Base-by-base conservation (phyloP, 53 echinoderm and acorn worm species). In the Echinometra lucunter region DNA sequence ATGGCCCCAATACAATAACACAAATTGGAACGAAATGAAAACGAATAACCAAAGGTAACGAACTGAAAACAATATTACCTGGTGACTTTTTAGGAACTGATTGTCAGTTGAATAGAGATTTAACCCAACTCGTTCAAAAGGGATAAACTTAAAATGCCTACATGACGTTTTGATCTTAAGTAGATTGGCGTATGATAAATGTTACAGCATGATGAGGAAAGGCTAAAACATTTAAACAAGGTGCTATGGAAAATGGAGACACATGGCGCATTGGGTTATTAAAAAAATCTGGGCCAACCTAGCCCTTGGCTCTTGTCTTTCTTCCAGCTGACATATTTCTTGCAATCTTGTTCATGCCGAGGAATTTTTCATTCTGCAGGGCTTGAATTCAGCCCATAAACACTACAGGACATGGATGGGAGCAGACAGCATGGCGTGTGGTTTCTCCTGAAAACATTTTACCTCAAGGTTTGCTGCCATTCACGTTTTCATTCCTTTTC, bases 281-380 rank as follows among this genome's bases (percentile, higher is more conserved):
- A 89, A 89, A 3, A 60, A 89, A 89, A 89, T 37, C 58, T 89
- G 58, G 89, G 89, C 89, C 89, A 89, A 58, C 6, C 89, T 57
- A 35, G 58, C 89, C 60, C 30, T 37, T 49, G 89, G 89, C 88
- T 37, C 89, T 60, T 60, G 58, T 89, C 89, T 58, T 60, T 89
- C 60, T 89, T 89, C 63, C 89, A 89, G 37, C 35, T 89, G 89
- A 89, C 89, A 89, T 89, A 89, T 60, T 89, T 89, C 60, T 37
- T 60, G 58, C 89, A 89, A 58, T 89, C 89, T 89, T 60, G 58
- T 18, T 38, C 89, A 89, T 89, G 89, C 89, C 38, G 16, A 89
- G 89, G 89, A 34, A 89, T 89, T 89, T n/a, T 38, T 23, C 60
- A 89, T 89, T 89, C 28, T 37, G 19, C 25, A 5, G 89, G 89